Percentiles rank a stretch among this genome's conserved stretches.
Conservation (phyloP, 1,140 invertebrate species). For the Orussus abietinus region DNA sequence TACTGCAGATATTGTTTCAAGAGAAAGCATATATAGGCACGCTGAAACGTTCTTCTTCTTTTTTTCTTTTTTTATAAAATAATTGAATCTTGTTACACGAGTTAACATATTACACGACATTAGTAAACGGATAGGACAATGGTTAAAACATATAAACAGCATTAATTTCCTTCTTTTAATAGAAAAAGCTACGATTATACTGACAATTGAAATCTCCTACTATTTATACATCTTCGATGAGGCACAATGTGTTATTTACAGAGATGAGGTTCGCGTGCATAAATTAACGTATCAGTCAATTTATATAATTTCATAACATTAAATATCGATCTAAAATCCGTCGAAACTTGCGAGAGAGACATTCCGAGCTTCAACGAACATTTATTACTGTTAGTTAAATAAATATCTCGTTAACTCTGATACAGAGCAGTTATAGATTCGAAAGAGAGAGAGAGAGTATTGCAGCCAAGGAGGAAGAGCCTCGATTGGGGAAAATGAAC, state of each 20-base stretch:
- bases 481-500: no score
- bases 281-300: slow-evolving; percentile 15
- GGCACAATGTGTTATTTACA: slow-evolving; percentile 35
- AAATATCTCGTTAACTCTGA: slow-evolving; percentile 42
- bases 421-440: slow-evolving; percentile 30
- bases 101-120: no score
- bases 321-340: background rate
- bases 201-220: slow-evolving; percentile 16
- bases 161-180: slow-evolving; percentile 7
- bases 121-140: no score
- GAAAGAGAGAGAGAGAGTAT: no score
- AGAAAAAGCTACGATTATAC: slow-evolving; percentile 3
- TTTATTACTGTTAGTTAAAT: slow-evolving; percentile 21
- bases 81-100: no score
- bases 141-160: no score
- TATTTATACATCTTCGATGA: slow-evolving; percentile 28
- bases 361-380: slow-evolving; percentile 8
- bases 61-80: no score
- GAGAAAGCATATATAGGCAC: no score
- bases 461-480: no score
- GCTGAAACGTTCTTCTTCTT: no score
- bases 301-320: background rate
- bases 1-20: no score
- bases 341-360: slow-evolving; percentile 3
- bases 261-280: slow-evolving; percentile 25